These are phyloP conservation scores for Nesometra sesokonis DNA, from an alignment of 35 echinoderm and acorn worm species.

Conservation along the genomic window DNA sequence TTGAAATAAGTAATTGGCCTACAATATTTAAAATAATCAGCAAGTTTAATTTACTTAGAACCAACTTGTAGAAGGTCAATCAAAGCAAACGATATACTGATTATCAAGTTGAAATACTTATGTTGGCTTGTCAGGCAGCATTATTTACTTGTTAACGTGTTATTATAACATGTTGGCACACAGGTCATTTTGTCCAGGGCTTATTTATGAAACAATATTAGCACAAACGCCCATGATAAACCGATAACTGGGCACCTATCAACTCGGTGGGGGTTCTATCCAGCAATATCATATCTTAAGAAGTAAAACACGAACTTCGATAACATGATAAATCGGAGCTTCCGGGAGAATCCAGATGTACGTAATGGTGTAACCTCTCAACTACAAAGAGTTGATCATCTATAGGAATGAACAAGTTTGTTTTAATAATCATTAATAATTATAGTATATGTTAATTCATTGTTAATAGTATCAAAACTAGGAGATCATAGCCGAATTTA, in stretches of 20 bases:
- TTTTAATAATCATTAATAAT: no score
- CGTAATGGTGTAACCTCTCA: background rate
- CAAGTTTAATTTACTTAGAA: no score
- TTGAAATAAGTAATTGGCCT: no score
- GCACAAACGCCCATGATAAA: background rate
- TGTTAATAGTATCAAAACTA: no score
- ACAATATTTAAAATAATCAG: no score
- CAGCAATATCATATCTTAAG: background rate
- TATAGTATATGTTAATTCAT: no score
- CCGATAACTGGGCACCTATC: background rate
- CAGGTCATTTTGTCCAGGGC: background rate
- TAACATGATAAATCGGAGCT: background rate
- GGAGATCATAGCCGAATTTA: no score
- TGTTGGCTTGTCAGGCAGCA: no score
- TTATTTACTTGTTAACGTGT: background rate
- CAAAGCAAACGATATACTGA: no score
- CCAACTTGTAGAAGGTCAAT: no score
- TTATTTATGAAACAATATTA: background rate
- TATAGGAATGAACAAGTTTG: background rate
- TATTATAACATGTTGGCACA: background rate
- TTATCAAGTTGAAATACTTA: no score
- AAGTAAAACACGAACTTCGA: background rate
- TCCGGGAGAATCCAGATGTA: background rate
- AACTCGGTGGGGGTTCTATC: background rate
- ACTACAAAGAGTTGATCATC: background rate